A percentile compares a stretch with the other conserved stretches of the same genome.
Conservation (phyloP, 2,888 invertebrate species). For the Camptogramma bilineatum region DNA sequence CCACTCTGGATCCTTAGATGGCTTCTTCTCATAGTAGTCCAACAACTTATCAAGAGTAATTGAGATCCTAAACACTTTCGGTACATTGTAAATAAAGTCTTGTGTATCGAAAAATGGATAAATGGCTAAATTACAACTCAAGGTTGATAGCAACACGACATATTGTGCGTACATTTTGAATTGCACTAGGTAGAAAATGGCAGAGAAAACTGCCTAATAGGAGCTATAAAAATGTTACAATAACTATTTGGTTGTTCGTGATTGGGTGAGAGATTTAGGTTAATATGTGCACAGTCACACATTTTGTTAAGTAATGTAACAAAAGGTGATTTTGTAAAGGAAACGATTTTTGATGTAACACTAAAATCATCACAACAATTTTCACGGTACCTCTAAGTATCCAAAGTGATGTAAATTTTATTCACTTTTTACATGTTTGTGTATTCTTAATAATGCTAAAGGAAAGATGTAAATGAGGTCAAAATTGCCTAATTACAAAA, state of each 20-base stretch:
- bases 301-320: not conserved
- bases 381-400: not conserved
- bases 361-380: not conserved
- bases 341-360: slow-evolving; percentile 10
- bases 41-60: slow-evolving; percentile 74
- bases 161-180: slow-evolving; percentile 68
- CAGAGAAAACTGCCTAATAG: slow-evolving; percentile 51
- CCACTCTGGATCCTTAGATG: slow-evolving; percentile 82
- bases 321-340: too few species aligned
- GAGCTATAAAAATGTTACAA: slow-evolving; percentile 51
- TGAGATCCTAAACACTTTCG: slow-evolving; percentile 77
- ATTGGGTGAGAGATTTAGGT: slow-evolving; percentile 60
- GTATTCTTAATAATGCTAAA: not conserved
- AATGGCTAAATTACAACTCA: slow-evolving; percentile 57
- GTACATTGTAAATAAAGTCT: slow-evolving; percentile 81
- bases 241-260: slow-evolving; percentile 61
- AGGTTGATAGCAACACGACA: slow-evolving; percentile 56
- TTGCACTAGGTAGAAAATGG: slow-evolving; percentile 56
- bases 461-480: not conserved
- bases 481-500: not conserved
- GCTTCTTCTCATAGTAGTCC: slow-evolving; percentile 75
- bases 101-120: slow-evolving; percentile 82
- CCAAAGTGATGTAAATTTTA: not conserved
- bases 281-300: slow-evolving; percentile 29
- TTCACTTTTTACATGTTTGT: not conserved